Conservation (phyloP, 2,797 vertebrate genomes). For the Intellagama lesueurii region DNA sequence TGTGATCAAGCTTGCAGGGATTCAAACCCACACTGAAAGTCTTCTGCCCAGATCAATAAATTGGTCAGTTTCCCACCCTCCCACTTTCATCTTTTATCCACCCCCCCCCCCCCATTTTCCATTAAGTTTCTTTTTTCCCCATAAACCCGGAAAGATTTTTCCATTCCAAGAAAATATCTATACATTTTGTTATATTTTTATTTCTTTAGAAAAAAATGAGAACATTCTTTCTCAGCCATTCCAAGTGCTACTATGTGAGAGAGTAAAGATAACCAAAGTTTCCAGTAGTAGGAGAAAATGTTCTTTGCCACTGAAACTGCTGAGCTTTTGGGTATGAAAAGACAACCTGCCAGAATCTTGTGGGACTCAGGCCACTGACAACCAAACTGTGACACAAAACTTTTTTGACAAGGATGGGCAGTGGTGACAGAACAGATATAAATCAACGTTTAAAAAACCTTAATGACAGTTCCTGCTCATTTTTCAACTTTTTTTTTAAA, state of each 20-base stretch:
- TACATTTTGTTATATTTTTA: too few relatives aligned
- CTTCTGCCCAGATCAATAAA: not conserved
- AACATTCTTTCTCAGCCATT: too few relatives aligned
- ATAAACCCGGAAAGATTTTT: too few relatives aligned
- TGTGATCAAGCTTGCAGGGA: not conserved
- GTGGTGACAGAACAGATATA: not conserved
- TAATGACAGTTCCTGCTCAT: not conserved
- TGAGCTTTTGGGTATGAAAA: not conserved
- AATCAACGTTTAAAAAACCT: not conserved
- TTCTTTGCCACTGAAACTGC: not conserved
- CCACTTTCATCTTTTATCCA: too few relatives aligned
- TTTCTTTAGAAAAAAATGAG: too few relatives aligned
- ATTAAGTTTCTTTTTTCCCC: too few relatives aligned
- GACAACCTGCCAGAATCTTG: not conserved
- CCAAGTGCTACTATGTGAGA: not conserved
- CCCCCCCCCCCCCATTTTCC: too few relatives aligned
- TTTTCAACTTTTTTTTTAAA: not conserved
- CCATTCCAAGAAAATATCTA: too few relatives aligned
- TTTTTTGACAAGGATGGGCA: not conserved
- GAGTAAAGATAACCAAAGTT: not conserved
- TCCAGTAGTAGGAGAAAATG: not conserved
- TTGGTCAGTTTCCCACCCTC: not conserved
- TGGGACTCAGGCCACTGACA: not conserved
- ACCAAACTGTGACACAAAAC: constrained; percentile 6
- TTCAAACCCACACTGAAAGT: not conserved